Base-by-base conservation (phyloP, 2,797 vertebrate genomes). In the Falco naumanni region DNA sequence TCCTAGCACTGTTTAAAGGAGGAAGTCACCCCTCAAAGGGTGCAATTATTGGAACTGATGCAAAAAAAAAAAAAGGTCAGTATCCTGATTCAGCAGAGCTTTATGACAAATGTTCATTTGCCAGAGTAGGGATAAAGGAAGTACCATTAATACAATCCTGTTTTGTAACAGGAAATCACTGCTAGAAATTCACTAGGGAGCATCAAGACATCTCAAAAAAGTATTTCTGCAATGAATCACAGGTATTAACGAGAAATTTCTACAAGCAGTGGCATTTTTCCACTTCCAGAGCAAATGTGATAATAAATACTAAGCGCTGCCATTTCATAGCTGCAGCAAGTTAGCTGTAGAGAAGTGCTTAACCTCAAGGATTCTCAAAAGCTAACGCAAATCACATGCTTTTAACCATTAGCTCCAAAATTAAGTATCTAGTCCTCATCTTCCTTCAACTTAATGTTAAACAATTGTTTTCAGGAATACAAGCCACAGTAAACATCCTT, bases 11-110 rank as follows among this genome's bases (percentile, higher is more conserved):
- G 45, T 79, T 78, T 45, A 90, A 54, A 72, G 25, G 29, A 94
- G 50, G 41, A 96, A 91, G 63, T 39, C 63, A 87, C 63, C 72
- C 90, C 86, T 95, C 64, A 68, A 64, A 93, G 78, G 64, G 56
- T 60, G 43, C 19, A 95, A 88, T 90, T 92, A 88, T 80, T 90
- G 71, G 91, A 93, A 94, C 11, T 81, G 57, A 87, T 94, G 85
- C 51, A 96, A 82, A 92, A 96, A 81, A 75, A n/a, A n/a, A 89
- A 37, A 37, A 37, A 37, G 96, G 95, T 94, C 95, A 97, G 75
- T 41, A 77, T 89, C 74, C 57, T 83, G 70, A 93, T 95, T 82
- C 41, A 7, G 72, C 45, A 91, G 66, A 88, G 83, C 87, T 96
- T 91, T 91, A 94, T 57, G 81, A 83, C 77, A 95, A 97, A 64